phyloP scores from a whole-genome alignment of 2,113 vertebrate genomes.

The Zosterops lateralis region DNA sequence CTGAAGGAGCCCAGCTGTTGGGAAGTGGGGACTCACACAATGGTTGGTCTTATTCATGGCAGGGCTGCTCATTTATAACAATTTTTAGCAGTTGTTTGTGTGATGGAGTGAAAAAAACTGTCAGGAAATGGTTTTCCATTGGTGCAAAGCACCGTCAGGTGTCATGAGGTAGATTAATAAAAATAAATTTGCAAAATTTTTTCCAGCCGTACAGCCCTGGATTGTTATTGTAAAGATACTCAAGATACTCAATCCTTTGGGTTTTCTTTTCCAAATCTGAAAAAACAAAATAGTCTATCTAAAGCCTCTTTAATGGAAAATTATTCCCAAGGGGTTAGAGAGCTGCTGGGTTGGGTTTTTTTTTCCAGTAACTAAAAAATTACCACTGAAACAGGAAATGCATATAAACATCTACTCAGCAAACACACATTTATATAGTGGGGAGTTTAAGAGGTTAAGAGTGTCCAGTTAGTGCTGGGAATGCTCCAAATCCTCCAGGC shows the following conservation, averaged over 20 bases:
- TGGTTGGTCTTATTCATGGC: not conserved
- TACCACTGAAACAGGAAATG: constrained; percentile 67
- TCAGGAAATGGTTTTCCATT: not conserved
- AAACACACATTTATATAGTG: constrained; percentile 59
- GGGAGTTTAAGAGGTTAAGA: constrained; percentile 59
- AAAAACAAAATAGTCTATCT: constrained; percentile 66
- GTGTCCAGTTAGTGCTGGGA: constrained; percentile 68
- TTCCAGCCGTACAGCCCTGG: not conserved
- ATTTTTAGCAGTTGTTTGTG: not conserved
- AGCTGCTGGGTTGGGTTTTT: constrained; percentile 40
- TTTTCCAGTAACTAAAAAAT: constrained; percentile 63
- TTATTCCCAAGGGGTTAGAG: constrained; percentile 61
- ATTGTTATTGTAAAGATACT: constrained; percentile 51
- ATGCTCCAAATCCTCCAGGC: constrained; percentile 47
- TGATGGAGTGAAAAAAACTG: not conserved
- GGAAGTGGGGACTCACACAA: not conserved
- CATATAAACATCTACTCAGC: constrained; percentile 66
- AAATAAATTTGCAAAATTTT: not conserved
- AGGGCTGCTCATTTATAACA: not conserved
- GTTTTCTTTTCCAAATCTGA: constrained; percentile 56
- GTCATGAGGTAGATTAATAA: not conserved
- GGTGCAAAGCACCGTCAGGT: not conserved
- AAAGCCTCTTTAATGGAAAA: constrained; percentile 67
- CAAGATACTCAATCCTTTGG: constrained; percentile 53
- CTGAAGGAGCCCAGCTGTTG: not conserved